A percentile compares a stretch with the other conserved stretches of the same genome.
Evolutionary conservation across 2,888 invertebrate species (phyloP).

Genomic region (Oasisia sp.): DNA sequence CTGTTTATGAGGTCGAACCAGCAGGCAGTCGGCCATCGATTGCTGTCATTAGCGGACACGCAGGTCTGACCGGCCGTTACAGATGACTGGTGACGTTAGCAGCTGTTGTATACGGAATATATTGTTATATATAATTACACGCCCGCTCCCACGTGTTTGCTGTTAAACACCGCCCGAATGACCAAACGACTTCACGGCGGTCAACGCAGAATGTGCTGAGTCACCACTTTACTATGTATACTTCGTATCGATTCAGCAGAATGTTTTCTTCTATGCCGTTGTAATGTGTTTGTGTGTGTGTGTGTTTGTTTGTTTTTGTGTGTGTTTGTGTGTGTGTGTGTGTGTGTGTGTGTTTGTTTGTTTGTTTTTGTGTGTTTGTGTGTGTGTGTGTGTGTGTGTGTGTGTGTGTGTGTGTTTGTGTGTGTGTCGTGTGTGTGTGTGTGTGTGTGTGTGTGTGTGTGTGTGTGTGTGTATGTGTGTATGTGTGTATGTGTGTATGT

Average conservation of each 20-base stretch:
- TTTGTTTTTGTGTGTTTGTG: too few species aligned
- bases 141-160: neutral
- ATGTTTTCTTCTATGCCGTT: neutral
- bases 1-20: constrained; percentile 17
- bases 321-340: too few species aligned
- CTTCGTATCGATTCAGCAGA: neutral
- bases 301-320: too few species aligned
- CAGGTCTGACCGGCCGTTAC: constrained; percentile 3
- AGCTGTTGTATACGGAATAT: neutral
- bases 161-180: neutral
- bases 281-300: too few species aligned
- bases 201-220: neutral
- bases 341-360: too few species aligned
- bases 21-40: neutral
- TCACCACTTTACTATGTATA: neutral
- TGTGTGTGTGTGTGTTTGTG: too few species aligned
- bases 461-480: too few species aligned
- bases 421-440: too few species aligned
- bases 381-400: too few species aligned
- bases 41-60: neutral
- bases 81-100: neutral
- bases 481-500: too few species aligned
- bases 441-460: too few species aligned
- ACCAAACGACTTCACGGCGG: neutral
- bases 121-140: neutral